Conservation (phyloP, 2,113 vertebrate species). For the Noturus placidus region DNA sequence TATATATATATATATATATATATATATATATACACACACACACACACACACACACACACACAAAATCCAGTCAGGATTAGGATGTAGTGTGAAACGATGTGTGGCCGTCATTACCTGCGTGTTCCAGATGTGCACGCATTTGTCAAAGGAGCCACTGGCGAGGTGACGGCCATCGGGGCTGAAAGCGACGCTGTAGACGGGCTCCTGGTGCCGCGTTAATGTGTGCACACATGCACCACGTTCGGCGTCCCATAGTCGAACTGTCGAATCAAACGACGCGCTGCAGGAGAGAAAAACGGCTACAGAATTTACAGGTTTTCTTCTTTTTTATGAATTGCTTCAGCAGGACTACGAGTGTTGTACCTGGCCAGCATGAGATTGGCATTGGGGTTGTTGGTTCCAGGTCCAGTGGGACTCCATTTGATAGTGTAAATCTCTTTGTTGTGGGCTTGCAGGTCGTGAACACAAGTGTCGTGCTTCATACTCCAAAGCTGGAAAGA, state of each 20-base stretch:
- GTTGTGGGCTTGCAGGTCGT: slow-evolving; percentile 97
- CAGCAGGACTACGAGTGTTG: slow-evolving; percentile 18
- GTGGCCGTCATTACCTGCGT: slow-evolving; percentile 81
- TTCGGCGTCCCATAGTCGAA: slow-evolving; percentile 97
- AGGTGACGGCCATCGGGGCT: slow-evolving; percentile 95
- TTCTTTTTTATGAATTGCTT: too few species aligned
- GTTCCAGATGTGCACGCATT: slow-evolving; percentile 99
- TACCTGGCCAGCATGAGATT: slow-evolving; percentile 98
- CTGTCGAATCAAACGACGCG: slow-evolving; percentile 96
- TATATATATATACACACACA: too few species aligned
- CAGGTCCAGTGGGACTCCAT: slow-evolving; percentile 97
- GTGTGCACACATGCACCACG: slow-evolving; percentile 96
- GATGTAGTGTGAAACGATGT: background rate
- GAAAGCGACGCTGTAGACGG: slow-evolving; percentile 98
- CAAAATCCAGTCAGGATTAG: background rate
- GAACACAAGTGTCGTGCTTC: slow-evolving; percentile 97
- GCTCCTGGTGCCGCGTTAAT: slow-evolving; percentile 97
- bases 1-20: too few species aligned
- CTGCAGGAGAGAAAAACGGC: slow-evolving; percentile 63
- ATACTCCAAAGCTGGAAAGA: slow-evolving; percentile 92
- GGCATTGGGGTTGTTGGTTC: slow-evolving; percentile 96
- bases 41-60: too few species aligned
- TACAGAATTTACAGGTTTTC: too few species aligned
- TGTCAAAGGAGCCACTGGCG: slow-evolving; percentile 98
- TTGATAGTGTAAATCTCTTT: slow-evolving; percentile 99